Base-by-base conservation (phyloP, 2,797 vertebrate species). In the Nyctalus aviator region DNA sequence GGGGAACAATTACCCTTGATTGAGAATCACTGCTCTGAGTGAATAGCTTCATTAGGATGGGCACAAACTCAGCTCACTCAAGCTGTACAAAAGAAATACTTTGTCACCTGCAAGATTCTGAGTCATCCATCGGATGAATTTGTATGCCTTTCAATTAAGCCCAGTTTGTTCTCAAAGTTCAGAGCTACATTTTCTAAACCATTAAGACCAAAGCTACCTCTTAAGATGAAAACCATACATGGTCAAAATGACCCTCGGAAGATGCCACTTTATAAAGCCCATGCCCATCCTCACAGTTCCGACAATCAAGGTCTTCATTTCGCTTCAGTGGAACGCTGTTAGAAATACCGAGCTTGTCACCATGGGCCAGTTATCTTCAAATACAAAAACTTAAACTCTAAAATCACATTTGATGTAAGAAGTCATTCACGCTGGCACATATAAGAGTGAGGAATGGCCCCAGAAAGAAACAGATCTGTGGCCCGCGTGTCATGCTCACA, bases 101-200 rank as follows among this genome's bases (percentile, higher is more conserved):
- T 76, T 64, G 27, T 88, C 50, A 91, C 72, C n/a, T 92, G 62
- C 30, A 91, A 93, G 93, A 86, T 25, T 25, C 62, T n/a, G 10
- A 77, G 44, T 76, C 30, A 66, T n/a, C 4, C 4, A 11, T 59
- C 35, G 27, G 91, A 59, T 35, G 46, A 55, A 78, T 37, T 41
- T 92, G 8, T 48, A 79, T 68, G 2, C 23, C 48, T 94, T 91
- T 13, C 53, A 95, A 77, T 84, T 68, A 79, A 96, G 79, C 10
- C 25, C 7, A 86, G 32, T 8, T 84, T 73, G 75, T 69, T 13
- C 35, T 95, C 44, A 89, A 86, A 88, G 72, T 73, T 86, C 64
- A 78, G 68, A 93, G 27, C 37, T 84, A 46, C 15, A 85, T 66
- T 82, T 48, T 57, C 35, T 76, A 87, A 91, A 75, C 18, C 57